These are phyloP conservation scores for Enteromius treurensis DNA, from an alignment of 2,797 vertebrate species.

Conservation along the genomic window DNA sequence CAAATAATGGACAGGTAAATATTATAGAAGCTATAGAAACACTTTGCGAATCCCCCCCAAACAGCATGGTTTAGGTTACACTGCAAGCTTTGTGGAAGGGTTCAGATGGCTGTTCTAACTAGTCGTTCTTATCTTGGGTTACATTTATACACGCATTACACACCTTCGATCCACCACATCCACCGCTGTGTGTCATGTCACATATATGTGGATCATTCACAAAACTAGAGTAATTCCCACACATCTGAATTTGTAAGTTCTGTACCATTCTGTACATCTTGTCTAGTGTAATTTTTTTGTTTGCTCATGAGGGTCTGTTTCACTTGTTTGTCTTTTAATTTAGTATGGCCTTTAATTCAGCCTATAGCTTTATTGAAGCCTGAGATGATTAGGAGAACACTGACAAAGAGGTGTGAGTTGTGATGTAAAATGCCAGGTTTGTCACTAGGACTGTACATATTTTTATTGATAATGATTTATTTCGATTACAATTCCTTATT, in stretches of 20 bases:
- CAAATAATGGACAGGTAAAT: not conserved
- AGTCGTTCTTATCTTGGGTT: constrained; percentile 53
- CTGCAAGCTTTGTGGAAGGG: constrained; percentile 51
- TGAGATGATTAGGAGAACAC: not conserved
- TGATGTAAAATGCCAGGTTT: not conserved
- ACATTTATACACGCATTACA: constrained; percentile 23
- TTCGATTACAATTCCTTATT: not conserved
- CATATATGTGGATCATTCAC: constrained; percentile 9
- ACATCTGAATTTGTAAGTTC: not conserved
- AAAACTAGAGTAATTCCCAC: not conserved
- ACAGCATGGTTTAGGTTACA: not conserved
- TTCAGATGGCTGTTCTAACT: constrained; percentile 61
- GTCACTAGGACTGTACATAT: not conserved
- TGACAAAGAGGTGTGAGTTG: not conserved
- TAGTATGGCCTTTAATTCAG: not conserved
- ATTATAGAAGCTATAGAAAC: not conserved
- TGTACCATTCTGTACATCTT: constrained; percentile 1
- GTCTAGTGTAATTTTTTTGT: constrained; percentile 8
- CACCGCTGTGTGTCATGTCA: not conserved
- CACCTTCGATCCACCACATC: constrained; percentile 11
- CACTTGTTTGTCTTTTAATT: not conserved
- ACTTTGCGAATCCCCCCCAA: not conserved
- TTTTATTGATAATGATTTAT: not conserved
- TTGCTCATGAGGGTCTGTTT: not conserved
- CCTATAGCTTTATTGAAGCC: not conserved